Evolutionary conservation across 2,797 vertebrate genomes (phyloP).

Genomic region (Sebastes steindachneri): DNA sequence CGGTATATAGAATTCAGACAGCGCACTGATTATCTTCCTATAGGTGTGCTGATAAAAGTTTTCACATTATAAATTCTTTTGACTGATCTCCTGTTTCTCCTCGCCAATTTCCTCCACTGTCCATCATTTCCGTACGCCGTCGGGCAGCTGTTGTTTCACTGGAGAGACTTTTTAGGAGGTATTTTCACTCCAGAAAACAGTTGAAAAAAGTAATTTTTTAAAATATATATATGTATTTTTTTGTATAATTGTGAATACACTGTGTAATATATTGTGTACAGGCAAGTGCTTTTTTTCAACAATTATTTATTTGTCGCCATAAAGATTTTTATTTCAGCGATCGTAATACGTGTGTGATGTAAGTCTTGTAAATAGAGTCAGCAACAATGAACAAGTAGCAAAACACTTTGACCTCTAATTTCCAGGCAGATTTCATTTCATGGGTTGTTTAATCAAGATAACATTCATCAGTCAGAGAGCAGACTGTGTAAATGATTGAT

Average conservation of each 20-base stretch:
- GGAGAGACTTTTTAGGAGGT: not conserved
- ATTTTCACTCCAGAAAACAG: not conserved
- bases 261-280: slow-evolving; percentile 68
- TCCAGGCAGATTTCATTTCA: slow-evolving; percentile 32
- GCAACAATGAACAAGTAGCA: slow-evolving; percentile 26
- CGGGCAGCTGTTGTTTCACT: slow-evolving; percentile 58
- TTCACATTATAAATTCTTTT: slow-evolving; percentile 41
- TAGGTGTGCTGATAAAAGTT: slow-evolving; percentile 22
- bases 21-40: slow-evolving; percentile 39
- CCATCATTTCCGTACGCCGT: slow-evolving; percentile 23
- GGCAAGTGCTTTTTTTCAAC: slow-evolving; percentile 28
- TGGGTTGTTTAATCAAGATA: slow-evolving; percentile 28
- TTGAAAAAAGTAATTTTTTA: slow-evolving; percentile 16
- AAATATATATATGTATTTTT: slow-evolving; percentile 34
- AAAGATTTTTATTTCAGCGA: slow-evolving; percentile 34
- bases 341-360: not conserved
- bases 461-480: not conserved
- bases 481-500: slow-evolving; percentile 13
- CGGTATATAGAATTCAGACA: slow-evolving; percentile 18
- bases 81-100: slow-evolving; percentile 10
- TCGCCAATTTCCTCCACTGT: slow-evolving; percentile 8
- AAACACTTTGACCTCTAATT: not conserved
- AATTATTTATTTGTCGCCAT: slow-evolving; percentile 72
- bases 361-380: slow-evolving; percentile 18
- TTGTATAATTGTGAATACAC: slow-evolving; percentile 62